Percentiles rank a stretch among this genome's conserved stretches.
Conservation (phyloP, 2,797 vertebrate genomes). For the Pteropus rufus region DNA sequence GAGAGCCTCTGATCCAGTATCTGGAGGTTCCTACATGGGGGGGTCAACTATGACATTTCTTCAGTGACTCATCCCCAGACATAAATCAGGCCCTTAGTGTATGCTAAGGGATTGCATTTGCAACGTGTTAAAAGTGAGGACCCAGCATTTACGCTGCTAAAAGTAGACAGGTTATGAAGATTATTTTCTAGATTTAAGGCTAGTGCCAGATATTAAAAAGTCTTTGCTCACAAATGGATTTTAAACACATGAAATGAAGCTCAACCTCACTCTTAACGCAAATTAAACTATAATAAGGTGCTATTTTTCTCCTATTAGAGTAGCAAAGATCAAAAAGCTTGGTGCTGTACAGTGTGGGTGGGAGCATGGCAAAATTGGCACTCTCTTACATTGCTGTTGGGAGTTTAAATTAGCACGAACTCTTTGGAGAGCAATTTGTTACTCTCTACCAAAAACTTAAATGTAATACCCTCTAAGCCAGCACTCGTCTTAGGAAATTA, state of each 20-base stretch:
- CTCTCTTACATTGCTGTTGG: background rate
- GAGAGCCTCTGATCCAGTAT: background rate
- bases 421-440: conserved; percentile 55
- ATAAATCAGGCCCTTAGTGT: background rate
- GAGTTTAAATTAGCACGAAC: conserved; percentile 42
- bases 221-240: conserved; percentile 62
- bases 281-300: conserved; percentile 65
- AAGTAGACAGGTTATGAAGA: background rate
- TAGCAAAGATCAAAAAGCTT: conserved; percentile 60
- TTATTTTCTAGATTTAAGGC: conserved; percentile 53
- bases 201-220: conserved; percentile 49
- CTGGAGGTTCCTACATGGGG: background rate
- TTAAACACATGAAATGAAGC: conserved; percentile 61
- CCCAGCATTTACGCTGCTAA: background rate
- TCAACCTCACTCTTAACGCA: conserved; percentile 55
- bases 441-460: conserved; percentile 53
- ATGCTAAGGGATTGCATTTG: background rate
- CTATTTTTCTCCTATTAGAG: conserved; percentile 57
- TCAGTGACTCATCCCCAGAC: background rate
- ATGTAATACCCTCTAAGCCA: conserved; percentile 22
- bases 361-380: conserved; percentile 47
- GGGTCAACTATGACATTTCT: background rate
- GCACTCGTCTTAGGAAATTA: conserved; percentile 22
- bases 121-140: background rate
- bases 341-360: conserved; percentile 18